A percentile compares a stretch with the other conserved stretches of the same genome.
These are phyloP conservation scores for Troides helena DNA, from an alignment of 2,888 invertebrate species.

Conservation along the genomic window DNA sequence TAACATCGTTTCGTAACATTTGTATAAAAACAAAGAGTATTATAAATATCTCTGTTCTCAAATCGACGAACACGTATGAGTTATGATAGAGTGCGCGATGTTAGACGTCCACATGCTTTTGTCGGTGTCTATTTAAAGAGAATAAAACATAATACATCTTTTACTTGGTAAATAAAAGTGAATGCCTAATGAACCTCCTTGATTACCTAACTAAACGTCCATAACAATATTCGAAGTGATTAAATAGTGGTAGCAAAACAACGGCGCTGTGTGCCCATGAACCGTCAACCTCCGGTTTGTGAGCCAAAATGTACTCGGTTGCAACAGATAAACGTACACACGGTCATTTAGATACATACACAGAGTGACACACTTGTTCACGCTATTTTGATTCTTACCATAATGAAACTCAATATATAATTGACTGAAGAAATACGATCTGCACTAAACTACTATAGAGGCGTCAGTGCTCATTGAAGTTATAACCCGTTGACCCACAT, in stretches of 20 bases:
- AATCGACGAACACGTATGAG: not conserved
- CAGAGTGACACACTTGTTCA: slow-evolving; percentile 20
- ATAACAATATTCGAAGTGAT: slow-evolving; percentile 41
- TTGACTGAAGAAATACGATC: slow-evolving; percentile 20
- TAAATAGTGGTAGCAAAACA: slow-evolving; percentile 56
- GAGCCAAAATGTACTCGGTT: slow-evolving; percentile 46
- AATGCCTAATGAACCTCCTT: slow-evolving; percentile 14
- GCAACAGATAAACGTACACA: slow-evolving; percentile 43
- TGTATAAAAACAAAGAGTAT: no score
- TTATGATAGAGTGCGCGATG: not conserved
- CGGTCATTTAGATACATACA: slow-evolving; percentile 25
- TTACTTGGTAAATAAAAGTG: not conserved
- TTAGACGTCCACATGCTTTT: not conserved
- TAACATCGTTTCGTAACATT: no score
- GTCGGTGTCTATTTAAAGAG: not conserved
- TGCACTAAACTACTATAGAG: slow-evolving; percentile 25
- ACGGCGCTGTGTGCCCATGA: slow-evolving; percentile 50
- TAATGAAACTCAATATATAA: slow-evolving; percentile 27
- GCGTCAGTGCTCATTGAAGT: slow-evolving; percentile 42
- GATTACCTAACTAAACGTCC: slow-evolving; percentile 11
- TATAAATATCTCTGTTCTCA: not conserved
- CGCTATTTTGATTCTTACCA: slow-evolving; percentile 31
- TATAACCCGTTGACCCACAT: slow-evolving; percentile 68
- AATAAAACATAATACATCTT: not conserved
- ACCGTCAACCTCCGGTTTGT: slow-evolving; percentile 50